Evolutionary conservation across 2,113 vertebrate genomes (phyloP), one percentile per base, ranked within the genome.

Genomic region (Crotalus horridus): DNA sequence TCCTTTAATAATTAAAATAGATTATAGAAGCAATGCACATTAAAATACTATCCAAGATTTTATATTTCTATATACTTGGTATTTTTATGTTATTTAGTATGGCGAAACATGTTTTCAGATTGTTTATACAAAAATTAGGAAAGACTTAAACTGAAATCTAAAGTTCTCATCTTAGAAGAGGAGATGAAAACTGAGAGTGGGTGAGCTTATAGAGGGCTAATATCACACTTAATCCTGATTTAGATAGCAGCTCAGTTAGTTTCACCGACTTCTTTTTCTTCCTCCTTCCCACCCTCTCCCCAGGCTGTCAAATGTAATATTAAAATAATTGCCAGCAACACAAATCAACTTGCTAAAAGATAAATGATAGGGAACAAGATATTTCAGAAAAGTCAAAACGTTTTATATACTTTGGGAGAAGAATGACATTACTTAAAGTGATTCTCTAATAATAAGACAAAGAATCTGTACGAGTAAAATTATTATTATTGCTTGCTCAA

Each of bases 281-380:
- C 6, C 1, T 48, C 20, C 33, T 56, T 89, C 29, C 54, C 39
- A 43, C 12, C 55, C 23, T 12, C 12, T 48, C 3, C 26, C 87
- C 58, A 48, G 91, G 43, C 87, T 94, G 94, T 59, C 69, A 43
- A 8, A 94, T 12, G 46, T 46, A 29, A 61, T 89, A 43, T 43
- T 46, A 89, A 61, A 61, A 89, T 39, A 89, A 48, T 46, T 90
- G 59, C 20, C 58, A n/a, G 20, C 5, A 21, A 33, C 13, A 61
- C 7, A 54, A 17, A 89, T 46, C 58, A 29, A 69, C 24, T 48
- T 90, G 46, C 89, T 90, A 48, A 69, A 69, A 46, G 9, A 10
- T 20, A 69, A 21, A 8, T 61, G 39, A 24, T 61, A 59, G 55
- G 88, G 39, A 59, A 12, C 11, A 61, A 39, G 6, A 11, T 51